phyloP scores from a whole-genome alignment of 2,888 invertebrate genomes.

The Dasysyrphus tricinctus region DNA sequence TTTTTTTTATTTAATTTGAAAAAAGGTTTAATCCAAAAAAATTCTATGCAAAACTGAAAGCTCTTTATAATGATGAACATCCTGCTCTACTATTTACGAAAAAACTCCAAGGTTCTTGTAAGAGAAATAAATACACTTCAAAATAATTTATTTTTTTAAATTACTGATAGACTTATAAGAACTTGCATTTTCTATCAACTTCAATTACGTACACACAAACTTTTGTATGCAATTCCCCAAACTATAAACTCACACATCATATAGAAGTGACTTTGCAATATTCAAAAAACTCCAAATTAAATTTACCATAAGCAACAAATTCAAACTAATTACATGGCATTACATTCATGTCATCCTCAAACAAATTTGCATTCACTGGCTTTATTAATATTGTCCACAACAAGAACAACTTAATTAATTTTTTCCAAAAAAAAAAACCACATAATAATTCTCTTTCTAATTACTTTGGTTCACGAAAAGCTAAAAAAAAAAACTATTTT shows the following conservation, averaged over 20 bases:
- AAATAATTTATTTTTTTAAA: no score
- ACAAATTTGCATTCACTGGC: neutral
- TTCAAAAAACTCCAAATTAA: neutral
- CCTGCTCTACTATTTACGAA: no score
- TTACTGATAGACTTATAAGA: no score
- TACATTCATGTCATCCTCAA: neutral
- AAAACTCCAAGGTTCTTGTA: no score
- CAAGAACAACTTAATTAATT: constrained; percentile 12
- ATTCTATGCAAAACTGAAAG: no score
- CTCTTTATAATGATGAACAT: no score
- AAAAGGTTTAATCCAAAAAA: no score
- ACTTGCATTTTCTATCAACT: no score
- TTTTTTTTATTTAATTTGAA: no score
- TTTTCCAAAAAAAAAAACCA: neutral
- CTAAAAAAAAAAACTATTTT: neutral
- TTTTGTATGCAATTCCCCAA: neutral
- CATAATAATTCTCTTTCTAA: constrained; percentile 11
- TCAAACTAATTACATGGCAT: neutral
- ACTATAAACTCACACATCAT: neutral
- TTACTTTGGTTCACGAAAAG: constrained; percentile 3
- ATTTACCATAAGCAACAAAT: neutral
- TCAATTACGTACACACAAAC: no score
- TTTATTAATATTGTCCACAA: neutral
- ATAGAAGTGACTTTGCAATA: neutral
- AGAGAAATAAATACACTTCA: no score